A percentile compares a stretch with the other conserved stretches of the same genome.
These are phyloP conservation scores for Tiliacea citrago DNA, from an alignment of 2,888 invertebrate genomes.

Conservation along the genomic window DNA sequence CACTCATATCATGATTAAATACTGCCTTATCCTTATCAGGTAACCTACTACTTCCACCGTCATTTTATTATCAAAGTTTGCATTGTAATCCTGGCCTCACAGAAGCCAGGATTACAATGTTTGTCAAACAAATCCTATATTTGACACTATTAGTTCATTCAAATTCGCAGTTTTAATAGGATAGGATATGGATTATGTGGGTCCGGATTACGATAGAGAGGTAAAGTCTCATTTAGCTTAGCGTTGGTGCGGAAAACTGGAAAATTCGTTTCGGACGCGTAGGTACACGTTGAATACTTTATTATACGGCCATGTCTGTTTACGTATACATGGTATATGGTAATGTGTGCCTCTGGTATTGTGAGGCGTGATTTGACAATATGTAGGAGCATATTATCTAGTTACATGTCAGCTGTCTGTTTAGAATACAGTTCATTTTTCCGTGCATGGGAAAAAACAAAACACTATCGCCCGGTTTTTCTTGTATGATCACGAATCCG, in stretches of 20 bases:
- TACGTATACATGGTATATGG: slow-evolving; percentile 52
- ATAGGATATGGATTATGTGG: slow-evolving; percentile 70
- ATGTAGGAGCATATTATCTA: slow-evolving; percentile 26
- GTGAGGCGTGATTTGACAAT: slow-evolving; percentile 49
- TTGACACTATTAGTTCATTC: slow-evolving; percentile 77
- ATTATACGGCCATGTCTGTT: slow-evolving; percentile 63
- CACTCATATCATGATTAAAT: slow-evolving; percentile 36
- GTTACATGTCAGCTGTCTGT: slow-evolving; percentile 5
- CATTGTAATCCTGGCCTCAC: slow-evolving; percentile 28
- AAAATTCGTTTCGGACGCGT: slow-evolving; percentile 70
- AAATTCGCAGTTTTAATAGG: slow-evolving; percentile 72
- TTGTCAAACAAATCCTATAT: slow-evolving; percentile 69
- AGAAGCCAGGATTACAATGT: slow-evolving; percentile 59
- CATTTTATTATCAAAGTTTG: slow-evolving; percentile 40
- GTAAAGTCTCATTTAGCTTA: slow-evolving; percentile 78
- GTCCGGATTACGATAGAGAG: slow-evolving; percentile 60
- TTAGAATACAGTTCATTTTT: slow-evolving; percentile 7
- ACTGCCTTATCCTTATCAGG: slow-evolving; percentile 21
- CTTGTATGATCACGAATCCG: background rate
- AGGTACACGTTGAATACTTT: slow-evolving; percentile 69
- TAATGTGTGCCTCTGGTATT: slow-evolving; percentile 32
- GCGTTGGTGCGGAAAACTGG: slow-evolving; percentile 74
- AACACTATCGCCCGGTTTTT: slow-evolving; percentile 1
- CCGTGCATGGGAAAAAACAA: background rate
- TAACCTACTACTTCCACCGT: slow-evolving; percentile 19